These are phyloP conservation scores for Ichneumoninae sp. DNA, from an alignment of 2,888 invertebrate genomes.

Conservation along the genomic window DNA sequence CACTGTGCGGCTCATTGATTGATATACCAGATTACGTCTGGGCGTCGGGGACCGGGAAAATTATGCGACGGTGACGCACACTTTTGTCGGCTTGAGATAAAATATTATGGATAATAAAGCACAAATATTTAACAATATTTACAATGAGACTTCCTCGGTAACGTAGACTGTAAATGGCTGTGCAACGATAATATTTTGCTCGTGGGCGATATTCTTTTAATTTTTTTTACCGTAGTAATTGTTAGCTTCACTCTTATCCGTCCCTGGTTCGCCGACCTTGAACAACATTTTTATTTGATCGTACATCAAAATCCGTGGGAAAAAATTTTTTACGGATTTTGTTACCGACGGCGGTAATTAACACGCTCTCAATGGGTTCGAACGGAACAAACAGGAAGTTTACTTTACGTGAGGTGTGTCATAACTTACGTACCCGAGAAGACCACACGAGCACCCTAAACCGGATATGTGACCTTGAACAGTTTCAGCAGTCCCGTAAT, in stretches of 20 bases:
- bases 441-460: slow-evolving; percentile 10
- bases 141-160: not conserved
- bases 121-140: not conserved
- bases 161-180: not conserved
- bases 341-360: no score
- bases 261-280: not conserved
- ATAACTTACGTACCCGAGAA: slow-evolving; percentile 10
- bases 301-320: no score
- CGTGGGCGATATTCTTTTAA: not conserved
- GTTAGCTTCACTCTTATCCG: not conserved
- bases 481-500: not conserved
- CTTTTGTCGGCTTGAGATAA: slow-evolving; percentile 21
- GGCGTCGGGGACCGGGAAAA: not conserved
- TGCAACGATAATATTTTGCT: not conserved
- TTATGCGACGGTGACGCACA: not conserved
- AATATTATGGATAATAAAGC: not conserved
- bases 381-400: slow-evolving; percentile 27
- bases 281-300: no score
- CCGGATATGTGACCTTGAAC: not conserved
- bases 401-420: not conserved
- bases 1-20: not conserved
- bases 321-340: no score
- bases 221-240: not conserved
- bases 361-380: not conserved
- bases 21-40: not conserved